Evolutionary conservation across 2,888 invertebrate species (phyloP), one percentile per base, ranked within the genome.

Genomic region (Oscheius onirici): DNA sequence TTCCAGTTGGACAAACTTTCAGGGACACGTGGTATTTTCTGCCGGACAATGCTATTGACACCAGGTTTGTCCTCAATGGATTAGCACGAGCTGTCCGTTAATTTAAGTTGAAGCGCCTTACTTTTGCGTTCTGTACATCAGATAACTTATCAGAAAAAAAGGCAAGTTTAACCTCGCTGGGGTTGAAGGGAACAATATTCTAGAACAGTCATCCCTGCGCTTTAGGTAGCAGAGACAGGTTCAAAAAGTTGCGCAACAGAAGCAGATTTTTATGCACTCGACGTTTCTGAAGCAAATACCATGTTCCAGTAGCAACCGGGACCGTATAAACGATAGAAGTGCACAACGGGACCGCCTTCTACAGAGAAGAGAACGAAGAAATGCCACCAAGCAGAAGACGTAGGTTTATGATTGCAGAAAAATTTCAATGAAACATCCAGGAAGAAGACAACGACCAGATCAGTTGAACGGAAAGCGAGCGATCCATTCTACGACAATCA

Each of bases 31-130:
- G 84, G 84, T 84, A 84, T 46, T 84, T 83, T 51, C 71, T 84
- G 5, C 84, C 84, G 15, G 83, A 84, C 61, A 83, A 84, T 71
- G 84, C 84, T 0, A 84, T 84, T 66, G 84, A 84, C 69, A 84
- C 84, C 2, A 83, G 83, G 82, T 83, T 6, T 44, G 52, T 41
- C 46, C 46, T 34, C 17, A 40, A 40, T 58, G 20, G 34, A n/a
- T n/a, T n/a, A n/a, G n/a, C n/a, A n/a, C n/a, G n/a, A n/a, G n/a
- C n/a, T n/a, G n/a, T n/a, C n/a, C n/a, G n/a, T n/a, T n/a, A n/a
- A n/a, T n/a, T n/a, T n/a, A n/a, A n/a, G n/a, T n/a, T n/a, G n/a
- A n/a, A n/a, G n/a, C n/a, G n/a, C n/a, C n/a, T n/a, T n/a, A n/a
- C n/a, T n/a, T n/a, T n/a, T n/a, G n/a, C n/a, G n/a, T n/a, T n/a